Percentiles rank a stretch among this genome's conserved stretches.
phyloP scores from a whole-genome alignment of 2,888 invertebrate species.

The Clivina fossor region DNA sequence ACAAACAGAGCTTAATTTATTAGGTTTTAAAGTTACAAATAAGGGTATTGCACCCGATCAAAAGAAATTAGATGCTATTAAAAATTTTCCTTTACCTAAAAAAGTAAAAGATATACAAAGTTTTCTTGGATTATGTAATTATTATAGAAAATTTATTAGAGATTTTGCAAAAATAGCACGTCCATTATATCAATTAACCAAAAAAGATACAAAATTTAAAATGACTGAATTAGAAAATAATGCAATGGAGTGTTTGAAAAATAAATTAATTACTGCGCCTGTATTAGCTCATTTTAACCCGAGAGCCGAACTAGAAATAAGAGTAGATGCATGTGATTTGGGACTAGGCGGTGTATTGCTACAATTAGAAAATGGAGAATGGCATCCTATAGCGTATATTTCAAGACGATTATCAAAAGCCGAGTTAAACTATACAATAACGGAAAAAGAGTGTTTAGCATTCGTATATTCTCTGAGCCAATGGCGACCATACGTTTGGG shows the following conservation, averaged over 20 bases:
- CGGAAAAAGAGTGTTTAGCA: slow-evolving; percentile 29
- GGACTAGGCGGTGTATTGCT: slow-evolving; percentile 46
- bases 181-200: slow-evolving; percentile 39
- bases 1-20: slow-evolving; percentile 27
- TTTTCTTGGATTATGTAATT: slow-evolving; percentile 40
- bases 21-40: slow-evolving; percentile 16
- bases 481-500: slow-evolving; percentile 15
- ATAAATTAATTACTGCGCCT: slow-evolving; percentile 39
- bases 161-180: slow-evolving; percentile 39
- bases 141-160: slow-evolving; percentile 43
- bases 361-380: slow-evolving; percentile 42
- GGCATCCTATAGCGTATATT: slow-evolving; percentile 46
- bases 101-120: slow-evolving; percentile 28
- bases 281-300: slow-evolving; percentile 41
- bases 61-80: slow-evolving; percentile 26
- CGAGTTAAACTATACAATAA: slow-evolving; percentile 33
- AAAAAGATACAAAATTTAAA: slow-evolving; percentile 25
- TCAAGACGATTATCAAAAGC: slow-evolving; percentile 23
- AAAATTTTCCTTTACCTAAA: slow-evolving; percentile 32
- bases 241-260: slow-evolving; percentile 38
- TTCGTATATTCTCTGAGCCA: slow-evolving; percentile 10
- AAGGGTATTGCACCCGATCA: slow-evolving; percentile 26
- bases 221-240: slow-evolving; percentile 35
- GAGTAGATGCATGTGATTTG: slow-evolving; percentile 46
- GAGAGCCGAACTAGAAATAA: slow-evolving; percentile 39